A percentile compares a stretch with the other conserved stretches of the same genome.
These are phyloP conservation scores for Formicarius rufipectus DNA, from an alignment of 2,113 vertebrate species.

Conservation along the genomic window DNA sequence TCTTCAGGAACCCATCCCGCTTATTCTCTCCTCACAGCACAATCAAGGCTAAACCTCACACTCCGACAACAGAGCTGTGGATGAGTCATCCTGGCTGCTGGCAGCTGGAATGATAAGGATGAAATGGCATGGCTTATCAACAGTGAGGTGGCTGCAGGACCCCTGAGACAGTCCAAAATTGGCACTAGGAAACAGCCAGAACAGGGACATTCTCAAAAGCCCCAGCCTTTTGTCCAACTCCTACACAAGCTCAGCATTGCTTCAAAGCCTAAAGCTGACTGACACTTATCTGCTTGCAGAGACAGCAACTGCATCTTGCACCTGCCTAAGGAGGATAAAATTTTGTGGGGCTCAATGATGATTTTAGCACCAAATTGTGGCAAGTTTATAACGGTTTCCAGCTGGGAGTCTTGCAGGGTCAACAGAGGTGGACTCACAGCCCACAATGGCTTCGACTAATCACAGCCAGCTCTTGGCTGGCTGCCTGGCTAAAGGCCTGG, in stretches of 20 bases:
- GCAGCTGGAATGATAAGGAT: neutral
- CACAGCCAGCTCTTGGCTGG: neutral
- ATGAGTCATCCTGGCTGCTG: neutral
- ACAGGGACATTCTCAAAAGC: neutral
- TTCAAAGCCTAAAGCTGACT: neutral
- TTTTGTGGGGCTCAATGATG: neutral
- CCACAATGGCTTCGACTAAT: neutral
- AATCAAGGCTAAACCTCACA: neutral
- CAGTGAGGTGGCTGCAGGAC: neutral
- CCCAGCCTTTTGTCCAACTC: neutral
- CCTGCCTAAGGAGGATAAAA: neutral
- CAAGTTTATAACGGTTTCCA: slow-evolving; percentile 4
- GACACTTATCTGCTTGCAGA: neutral
- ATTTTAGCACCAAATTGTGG: neutral
- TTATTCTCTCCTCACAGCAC: neutral
- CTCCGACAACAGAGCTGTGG: neutral
- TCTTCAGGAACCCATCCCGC: neutral
- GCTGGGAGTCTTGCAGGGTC: neutral
- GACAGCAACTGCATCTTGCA: neutral
- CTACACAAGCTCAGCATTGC: neutral
- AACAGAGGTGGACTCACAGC: neutral
- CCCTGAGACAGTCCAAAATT: neutral
- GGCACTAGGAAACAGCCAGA: neutral
- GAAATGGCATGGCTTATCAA: neutral
- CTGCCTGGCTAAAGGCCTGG: neutral